These are phyloP conservation scores for Schizopygopsis malacanthus DNA, from an alignment of 2,797 vertebrate genomes.

Conservation along the genomic window DNA sequence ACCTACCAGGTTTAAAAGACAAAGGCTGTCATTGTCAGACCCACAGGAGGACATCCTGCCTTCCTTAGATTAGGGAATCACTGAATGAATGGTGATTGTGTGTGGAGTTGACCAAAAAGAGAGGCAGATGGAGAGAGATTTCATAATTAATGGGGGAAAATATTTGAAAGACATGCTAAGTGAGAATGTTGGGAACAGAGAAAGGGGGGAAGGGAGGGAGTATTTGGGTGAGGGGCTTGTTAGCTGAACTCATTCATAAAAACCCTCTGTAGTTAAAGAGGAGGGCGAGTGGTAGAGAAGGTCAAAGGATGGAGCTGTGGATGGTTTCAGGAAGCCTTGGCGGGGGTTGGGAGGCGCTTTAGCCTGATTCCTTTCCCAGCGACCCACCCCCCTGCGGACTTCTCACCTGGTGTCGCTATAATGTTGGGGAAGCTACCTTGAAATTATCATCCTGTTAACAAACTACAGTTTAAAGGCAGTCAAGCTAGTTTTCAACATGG, in stretches of 20 bases:
- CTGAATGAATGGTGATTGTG: slow-evolving; percentile 67
- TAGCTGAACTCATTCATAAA: slow-evolving; percentile 61
- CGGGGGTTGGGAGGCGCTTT: slow-evolving; percentile 59
- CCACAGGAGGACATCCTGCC: slow-evolving; percentile 63
- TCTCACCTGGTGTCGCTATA: slow-evolving; percentile 18
- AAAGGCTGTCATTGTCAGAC: slow-evolving; percentile 61
- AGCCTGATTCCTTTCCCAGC: slow-evolving; percentile 58
- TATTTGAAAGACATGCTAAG: slow-evolving; percentile 16
- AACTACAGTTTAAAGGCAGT: not conserved
- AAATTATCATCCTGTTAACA: not conserved
- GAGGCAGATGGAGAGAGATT: not conserved
- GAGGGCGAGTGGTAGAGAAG: slow-evolving; percentile 38
- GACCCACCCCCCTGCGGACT: slow-evolving; percentile 21
- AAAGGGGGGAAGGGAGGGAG: slow-evolving; percentile 32
- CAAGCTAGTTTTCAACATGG: not conserved
- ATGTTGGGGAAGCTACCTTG: not conserved
- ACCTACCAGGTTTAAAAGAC: slow-evolving; percentile 52
- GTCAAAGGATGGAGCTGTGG: slow-evolving; percentile 54
- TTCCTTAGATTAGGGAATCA: slow-evolving; percentile 63
- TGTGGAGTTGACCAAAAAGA: slow-evolving; percentile 15
- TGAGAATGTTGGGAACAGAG: slow-evolving; percentile 30
- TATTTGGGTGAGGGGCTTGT: slow-evolving; percentile 46
- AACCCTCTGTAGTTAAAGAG: slow-evolving; percentile 43
- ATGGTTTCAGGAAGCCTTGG: slow-evolving; percentile 56
- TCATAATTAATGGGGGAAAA: not conserved